Base-by-base conservation (phyloP, 2,888 invertebrate genomes). In the Eristalis intricaria region DNA sequence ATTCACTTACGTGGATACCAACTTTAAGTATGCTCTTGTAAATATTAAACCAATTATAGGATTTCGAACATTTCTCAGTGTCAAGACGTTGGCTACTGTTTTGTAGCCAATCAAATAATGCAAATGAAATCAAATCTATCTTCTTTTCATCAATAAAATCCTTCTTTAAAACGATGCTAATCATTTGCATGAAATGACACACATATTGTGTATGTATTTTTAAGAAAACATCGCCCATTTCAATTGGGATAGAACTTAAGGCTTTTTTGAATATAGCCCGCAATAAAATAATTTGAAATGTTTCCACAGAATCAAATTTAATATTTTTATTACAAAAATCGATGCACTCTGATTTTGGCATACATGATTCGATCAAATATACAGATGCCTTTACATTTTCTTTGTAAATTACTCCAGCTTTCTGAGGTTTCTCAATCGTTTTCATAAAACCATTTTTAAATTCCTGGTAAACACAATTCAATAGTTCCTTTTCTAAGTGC, bases 401-500 rank as follows among this genome's bases (percentile, higher is more conserved):
- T 61, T 94, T 93, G 89, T 96, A 95, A 70, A 96, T 94, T 89
- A 95, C 95, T 0, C 95, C 95, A 4, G 95, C 95, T 92, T 96
- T 96, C 85, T 95, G 95, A 0, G 96, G 96, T 90, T 96, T 96
- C 90, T 95, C 95, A 60, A 96, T 92, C 84, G 95, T 93, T 91
- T 95, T 95, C 69, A 93, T 91, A 43, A 97, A 94, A 86, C 95
- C 95, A 0, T 94, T 92, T 91, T 95, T 95, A 89, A 95, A 95
- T 89, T 94, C 94, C 63, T 94, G 93, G 90, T 94, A 96, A 74
- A 96, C 93, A 69, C 92, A 93, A 26, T 91, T 90, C 4, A 96
- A 91, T 32, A 95, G 92, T 29, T 94, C 92, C 50, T 94, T 92
- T 0, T 94, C 90, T 4, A 92, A 15, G 3, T 78, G 4, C 4